Conservation (phyloP, 1,140 invertebrate species). For the Aphelinus atriplicis region DNA sequence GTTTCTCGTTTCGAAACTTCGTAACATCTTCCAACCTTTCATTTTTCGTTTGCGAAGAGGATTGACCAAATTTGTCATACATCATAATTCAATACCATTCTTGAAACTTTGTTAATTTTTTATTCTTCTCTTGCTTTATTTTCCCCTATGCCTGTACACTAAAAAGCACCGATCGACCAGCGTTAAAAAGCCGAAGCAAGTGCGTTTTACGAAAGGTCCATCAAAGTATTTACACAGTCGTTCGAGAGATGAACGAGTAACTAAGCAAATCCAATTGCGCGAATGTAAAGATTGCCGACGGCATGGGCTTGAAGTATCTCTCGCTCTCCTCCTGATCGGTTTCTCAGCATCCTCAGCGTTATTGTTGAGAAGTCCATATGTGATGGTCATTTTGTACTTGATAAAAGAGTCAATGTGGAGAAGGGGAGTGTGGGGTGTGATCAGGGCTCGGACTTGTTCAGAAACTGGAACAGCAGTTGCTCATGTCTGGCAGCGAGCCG, state of each 20-base stretch:
- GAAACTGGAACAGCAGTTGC: slow-evolving; percentile 56
- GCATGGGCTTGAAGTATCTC: background rate
- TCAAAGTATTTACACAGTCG: slow-evolving; percentile 32
- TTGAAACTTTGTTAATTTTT: background rate
- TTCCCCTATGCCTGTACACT: slow-evolving; percentile 16
- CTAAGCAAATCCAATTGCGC: slow-evolving; percentile 11
- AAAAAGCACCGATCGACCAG: slow-evolving; percentile 33
- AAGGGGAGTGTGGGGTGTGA: background rate
- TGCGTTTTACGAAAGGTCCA: slow-evolving; percentile 25
- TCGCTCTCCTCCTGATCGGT: background rate
- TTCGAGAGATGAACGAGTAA: slow-evolving; percentile 18
- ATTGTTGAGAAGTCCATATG: no score
- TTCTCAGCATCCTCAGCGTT: no score
- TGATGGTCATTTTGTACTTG: slow-evolving; percentile 18
- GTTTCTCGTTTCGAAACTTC: background rate
- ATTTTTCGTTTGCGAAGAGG: no score
- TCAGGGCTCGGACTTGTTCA: slow-evolving; percentile 53
- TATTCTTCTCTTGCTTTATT: slow-evolving; percentile 12
- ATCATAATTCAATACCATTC: no score
- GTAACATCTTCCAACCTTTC: no score
- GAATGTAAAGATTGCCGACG: background rate
- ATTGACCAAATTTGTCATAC: no score
- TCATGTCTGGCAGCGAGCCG: slow-evolving; percentile 55
- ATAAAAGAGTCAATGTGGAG: background rate
- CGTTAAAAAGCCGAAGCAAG: slow-evolving; percentile 26